phyloP scores from a whole-genome alignment of 2,888 invertebrate species.

The Ochropleura leucogaster region DNA sequence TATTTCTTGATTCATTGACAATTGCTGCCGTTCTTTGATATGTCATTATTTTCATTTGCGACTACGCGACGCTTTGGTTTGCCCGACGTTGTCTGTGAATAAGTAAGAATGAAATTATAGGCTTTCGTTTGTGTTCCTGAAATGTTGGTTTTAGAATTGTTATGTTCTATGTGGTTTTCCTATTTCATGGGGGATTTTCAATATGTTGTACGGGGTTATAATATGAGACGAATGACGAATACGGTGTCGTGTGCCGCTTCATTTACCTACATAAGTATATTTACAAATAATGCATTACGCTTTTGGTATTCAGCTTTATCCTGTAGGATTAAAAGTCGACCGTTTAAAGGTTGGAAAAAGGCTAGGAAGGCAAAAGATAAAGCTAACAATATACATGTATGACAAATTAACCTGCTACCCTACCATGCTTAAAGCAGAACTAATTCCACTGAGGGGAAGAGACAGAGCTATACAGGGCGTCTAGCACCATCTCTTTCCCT shows the following conservation, averaged over 20 bases:
- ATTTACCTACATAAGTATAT: neutral
- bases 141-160: conserved; percentile 17
- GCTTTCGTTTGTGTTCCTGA: conserved; percentile 7
- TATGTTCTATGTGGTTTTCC: neutral
- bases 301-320: neutral
- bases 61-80: conserved; percentile 14
- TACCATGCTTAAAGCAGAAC: no score
- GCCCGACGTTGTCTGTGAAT: conserved; percentile 16
- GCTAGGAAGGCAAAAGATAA: no score
- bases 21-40: conserved; percentile 30
- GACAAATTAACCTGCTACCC: neutral
- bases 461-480: no score
- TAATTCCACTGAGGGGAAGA: no score
- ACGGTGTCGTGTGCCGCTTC: neutral
- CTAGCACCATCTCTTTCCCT: no score
- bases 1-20: conserved; percentile 41
- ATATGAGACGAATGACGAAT: neutral
- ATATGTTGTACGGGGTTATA: neutral
- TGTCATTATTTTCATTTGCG: conserved; percentile 52
- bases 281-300: neutral
- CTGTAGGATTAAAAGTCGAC: no score
- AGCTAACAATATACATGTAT: neutral
- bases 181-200: neutral
- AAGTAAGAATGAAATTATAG: conserved; percentile 42
- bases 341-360: no score